Evolutionary conservation across 2,888 invertebrate species (phyloP).

Genomic region (Alloplasta piceator): DNA sequence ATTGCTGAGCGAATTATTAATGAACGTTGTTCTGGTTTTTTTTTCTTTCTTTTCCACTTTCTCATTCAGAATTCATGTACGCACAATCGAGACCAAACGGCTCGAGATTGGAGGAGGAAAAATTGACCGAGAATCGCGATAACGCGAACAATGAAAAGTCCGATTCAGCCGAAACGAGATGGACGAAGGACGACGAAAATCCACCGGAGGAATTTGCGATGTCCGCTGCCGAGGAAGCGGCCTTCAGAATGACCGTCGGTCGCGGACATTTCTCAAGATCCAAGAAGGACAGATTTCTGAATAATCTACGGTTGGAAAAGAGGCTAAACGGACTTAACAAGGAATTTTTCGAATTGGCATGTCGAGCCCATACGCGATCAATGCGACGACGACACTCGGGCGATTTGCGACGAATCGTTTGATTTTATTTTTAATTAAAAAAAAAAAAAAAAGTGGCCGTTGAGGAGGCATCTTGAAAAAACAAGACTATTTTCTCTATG

Average conservation of each 20-base stretch:
- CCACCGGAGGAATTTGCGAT: conserved; percentile 67
- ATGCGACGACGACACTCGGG: conserved; percentile 70
- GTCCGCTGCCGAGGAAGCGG: conserved; percentile 76
- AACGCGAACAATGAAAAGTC: not conserved
- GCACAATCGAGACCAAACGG: conserved; percentile 27
- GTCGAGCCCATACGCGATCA: conserved; percentile 67
- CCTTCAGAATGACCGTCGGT: conserved; percentile 77
- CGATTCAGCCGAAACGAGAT: conserved; percentile 3
- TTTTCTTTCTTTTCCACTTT: not conserved
- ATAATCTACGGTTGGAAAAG: conserved; percentile 77
- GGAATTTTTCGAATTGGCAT: conserved; percentile 73
- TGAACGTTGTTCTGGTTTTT: not conserved
- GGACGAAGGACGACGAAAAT: conserved; percentile 51
- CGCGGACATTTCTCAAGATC: conserved; percentile 77
- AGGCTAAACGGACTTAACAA: conserved; percentile 75
- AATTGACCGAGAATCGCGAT: conserved; percentile 13
- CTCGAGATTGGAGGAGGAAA: conserved; percentile 38
- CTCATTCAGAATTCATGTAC: conserved; percentile 60
- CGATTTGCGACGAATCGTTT: conserved; percentile 71
- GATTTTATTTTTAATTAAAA: conserved; percentile 12
- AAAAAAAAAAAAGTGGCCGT: conserved; percentile 10
- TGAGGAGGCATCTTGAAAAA: not conserved
- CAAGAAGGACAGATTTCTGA: conserved; percentile 78
- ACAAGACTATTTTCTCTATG: not conserved
- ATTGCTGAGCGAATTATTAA: conserved; percentile 25